Evolutionary conservation across 2,797 vertebrate genomes (phyloP).

Genomic region (Spondyliosoma cantharus): DNA sequence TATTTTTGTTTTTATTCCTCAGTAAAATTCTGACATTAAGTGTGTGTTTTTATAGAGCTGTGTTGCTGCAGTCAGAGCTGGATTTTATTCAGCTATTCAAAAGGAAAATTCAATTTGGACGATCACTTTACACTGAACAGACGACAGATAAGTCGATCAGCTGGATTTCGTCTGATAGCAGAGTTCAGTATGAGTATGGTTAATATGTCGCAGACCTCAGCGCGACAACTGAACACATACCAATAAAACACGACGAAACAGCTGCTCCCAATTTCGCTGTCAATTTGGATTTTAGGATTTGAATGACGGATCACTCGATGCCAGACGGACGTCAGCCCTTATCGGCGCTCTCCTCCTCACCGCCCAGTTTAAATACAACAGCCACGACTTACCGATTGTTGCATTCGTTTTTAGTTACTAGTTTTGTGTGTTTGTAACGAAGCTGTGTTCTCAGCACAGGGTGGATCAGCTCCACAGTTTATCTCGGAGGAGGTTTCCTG

Average conservation of each 20-base stretch:
- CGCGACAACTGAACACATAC: constrained; percentile 26
- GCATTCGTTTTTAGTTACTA: constrained; percentile 8
- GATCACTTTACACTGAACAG: not conserved
- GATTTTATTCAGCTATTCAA: not conserved
- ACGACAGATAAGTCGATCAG: not conserved
- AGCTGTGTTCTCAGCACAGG: constrained; percentile 7
- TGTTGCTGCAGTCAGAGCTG: not conserved
- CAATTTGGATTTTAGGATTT: constrained; percentile 20
- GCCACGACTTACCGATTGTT: constrained; percentile 11
- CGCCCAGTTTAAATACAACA: constrained; percentile 12
- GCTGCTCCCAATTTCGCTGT: constrained; percentile 38
- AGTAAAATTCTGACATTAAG: no score
- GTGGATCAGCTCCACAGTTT: constrained; percentile 10
- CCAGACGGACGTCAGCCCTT: constrained; percentile 6
- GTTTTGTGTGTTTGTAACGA: constrained; percentile 1
- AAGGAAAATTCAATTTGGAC: not conserved
- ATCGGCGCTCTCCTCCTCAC: constrained; percentile 2
- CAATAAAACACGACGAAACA: constrained; percentile 33
- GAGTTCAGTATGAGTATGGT: not conserved
- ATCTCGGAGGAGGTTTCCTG: constrained; percentile 50
- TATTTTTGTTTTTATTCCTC: not conserved
- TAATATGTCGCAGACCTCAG: constrained; percentile 23
- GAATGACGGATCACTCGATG: constrained; percentile 18
- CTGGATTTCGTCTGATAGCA: constrained; percentile 8
- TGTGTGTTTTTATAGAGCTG: not conserved